These are phyloP conservation scores for Pseudomyrmex cubaensis DNA, from an alignment of 1,140 invertebrate genomes.

Conservation along the genomic window DNA sequence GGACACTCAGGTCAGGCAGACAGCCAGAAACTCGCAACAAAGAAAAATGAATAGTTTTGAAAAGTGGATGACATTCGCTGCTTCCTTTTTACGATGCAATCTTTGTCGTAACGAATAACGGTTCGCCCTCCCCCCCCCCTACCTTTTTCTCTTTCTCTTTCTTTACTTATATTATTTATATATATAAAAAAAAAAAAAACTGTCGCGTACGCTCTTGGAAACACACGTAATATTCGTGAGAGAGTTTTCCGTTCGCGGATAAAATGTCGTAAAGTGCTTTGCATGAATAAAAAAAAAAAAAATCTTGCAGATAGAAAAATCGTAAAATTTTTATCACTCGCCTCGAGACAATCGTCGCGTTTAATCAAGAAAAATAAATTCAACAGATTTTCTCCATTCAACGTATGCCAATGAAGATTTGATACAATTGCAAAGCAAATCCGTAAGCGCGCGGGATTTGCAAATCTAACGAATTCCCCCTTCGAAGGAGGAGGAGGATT, in stretches of 20 bases:
- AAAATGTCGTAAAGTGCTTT: too few relatives aligned
- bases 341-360: not conserved
- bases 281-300: not conserved
- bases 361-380: not conserved
- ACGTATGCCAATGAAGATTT: slow-evolving; percentile 35
- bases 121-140: too few relatives aligned
- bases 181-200: not conserved
- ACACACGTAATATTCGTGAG: too few relatives aligned
- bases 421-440: slow-evolving; percentile 38
- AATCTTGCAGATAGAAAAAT: not conserved
- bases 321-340: not conserved
- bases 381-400: not conserved
- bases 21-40: slow-evolving; percentile 41
- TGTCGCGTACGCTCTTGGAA: not conserved
- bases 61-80: slow-evolving; percentile 17
- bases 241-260: too few relatives aligned
- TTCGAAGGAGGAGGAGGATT: slow-evolving; percentile 46
- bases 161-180: not conserved
- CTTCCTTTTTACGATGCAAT: slow-evolving; percentile 1
- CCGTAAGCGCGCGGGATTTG: slow-evolving; percentile 34
- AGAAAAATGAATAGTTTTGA: slow-evolving; percentile 52
- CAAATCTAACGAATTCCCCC: slow-evolving; percentile 28
- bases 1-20: slow-evolving; percentile 38
- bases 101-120: slow-evolving; percentile 24
- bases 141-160: too few relatives aligned